phyloP scores from a whole-genome alignment of 2,113 vertebrate species.

The Sinocyclocheilus anshuiensis region DNA sequence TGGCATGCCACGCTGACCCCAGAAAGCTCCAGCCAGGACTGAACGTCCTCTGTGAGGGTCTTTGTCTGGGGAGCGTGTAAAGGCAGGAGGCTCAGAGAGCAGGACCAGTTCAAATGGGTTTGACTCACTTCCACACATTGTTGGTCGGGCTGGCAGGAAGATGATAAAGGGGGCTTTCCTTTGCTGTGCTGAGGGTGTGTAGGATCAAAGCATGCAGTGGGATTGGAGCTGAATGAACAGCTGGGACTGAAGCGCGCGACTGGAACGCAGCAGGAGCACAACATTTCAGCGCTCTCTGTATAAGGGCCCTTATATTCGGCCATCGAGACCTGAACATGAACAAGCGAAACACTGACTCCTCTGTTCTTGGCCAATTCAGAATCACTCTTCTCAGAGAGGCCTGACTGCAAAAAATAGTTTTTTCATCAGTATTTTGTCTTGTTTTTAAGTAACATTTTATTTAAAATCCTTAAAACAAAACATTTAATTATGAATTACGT shows the following conservation, averaged over 20 bases:
- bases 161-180: conserved; percentile 52
- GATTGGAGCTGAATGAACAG: conserved; percentile 20
- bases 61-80: not conserved
- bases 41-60: not conserved
- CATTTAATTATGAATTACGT: too few relatives aligned
- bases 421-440: not conserved
- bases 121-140: conserved; percentile 77
- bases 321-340: not conserved
- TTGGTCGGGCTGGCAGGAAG: conserved; percentile 66
- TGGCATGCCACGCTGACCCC: conserved; percentile 31
- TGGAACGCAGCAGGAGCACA: not conserved
- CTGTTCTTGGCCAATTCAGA: conserved; percentile 15
- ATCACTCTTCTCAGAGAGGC: not conserved
- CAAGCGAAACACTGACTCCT: not conserved
- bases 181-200: conserved; percentile 15
- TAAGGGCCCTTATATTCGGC: not conserved
- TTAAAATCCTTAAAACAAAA: not conserved
- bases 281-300: not conserved
- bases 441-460: not conserved
- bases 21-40: not conserved
- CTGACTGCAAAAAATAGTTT: not conserved
- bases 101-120: conserved; percentile 62
- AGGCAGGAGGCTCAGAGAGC: conserved; percentile 48
- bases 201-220: conserved; percentile 12
- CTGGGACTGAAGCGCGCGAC: not conserved